Base-by-base conservation (phyloP, 2,888 invertebrate species). In the Athalia rosae region DNA sequence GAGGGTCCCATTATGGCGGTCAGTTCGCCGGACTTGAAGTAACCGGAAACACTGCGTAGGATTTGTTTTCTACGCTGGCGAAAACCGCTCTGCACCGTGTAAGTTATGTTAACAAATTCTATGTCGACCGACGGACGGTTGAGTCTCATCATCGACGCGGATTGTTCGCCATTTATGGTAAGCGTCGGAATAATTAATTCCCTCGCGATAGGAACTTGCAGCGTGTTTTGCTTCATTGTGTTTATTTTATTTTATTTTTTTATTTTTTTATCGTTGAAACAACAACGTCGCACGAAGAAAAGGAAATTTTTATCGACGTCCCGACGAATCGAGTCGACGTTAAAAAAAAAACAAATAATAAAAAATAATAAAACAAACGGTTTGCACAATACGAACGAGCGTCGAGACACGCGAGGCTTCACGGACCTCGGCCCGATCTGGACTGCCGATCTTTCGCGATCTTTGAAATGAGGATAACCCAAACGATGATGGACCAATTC, bases 1-100 rank as follows among this genome's bases (percentile, higher is more conserved):
- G 94, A 94, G 9, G 97, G 97, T 0, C 97, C 97, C 96, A 97
- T 96, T 81, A 97, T 96, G 47, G 96, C 97, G 0, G 95, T 94
- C 81, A 95, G 87, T 83, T 95, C 93, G 0, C 95, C 95, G 0
- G 94, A 93, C 83, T 92, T 92, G 86, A 95, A 95, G 74, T 91
- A 90, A 1, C 95, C 95, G 0, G 93, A 93, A 3, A 95, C 92
- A 77, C 92, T 92, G 85, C 94, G 93, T 62, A 95, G 90, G 67
- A 95, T 93, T 0, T 91, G 91, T 87, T 94, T 94, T 81, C 91
- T 92, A 7, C 56, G 59, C 28, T 50, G 59, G 11, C 48, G 61
- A 11, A 61, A 74, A 47, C 61, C 61, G 48, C 11, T 15, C 4
- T 28, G 47, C 6, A 95, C 94, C 66, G 92, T 92, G 88, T 94